These are phyloP conservation scores for Holacanthella duospinosa DNA, from an alignment of 2,888 invertebrate species.

Conservation along the genomic window DNA sequence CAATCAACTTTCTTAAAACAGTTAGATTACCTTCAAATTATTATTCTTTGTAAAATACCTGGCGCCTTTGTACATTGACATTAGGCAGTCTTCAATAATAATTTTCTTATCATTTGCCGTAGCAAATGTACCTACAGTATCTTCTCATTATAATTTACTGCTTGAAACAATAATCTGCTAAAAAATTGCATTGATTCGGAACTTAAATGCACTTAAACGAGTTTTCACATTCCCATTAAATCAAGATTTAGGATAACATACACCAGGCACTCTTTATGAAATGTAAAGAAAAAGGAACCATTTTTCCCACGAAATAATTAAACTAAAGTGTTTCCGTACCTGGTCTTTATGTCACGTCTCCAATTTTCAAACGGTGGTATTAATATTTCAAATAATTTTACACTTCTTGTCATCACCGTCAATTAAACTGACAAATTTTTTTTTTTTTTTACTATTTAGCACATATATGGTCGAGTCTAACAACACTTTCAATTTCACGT, in stretches of 20 bases:
- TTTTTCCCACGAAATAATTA: background rate
- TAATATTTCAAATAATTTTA: background rate
- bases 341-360: background rate
- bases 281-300: background rate
- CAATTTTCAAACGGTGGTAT: background rate
- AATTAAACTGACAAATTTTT: too few species aligned
- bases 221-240: background rate
- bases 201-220: background rate
- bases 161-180: too few species aligned
- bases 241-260: background rate
- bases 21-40: background rate
- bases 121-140: background rate
- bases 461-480: too few species aligned
- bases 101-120: background rate
- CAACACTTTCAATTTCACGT: too few species aligned
- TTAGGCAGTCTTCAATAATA: background rate
- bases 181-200: constrained; percentile 3
- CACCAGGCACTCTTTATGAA: background rate
- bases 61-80: background rate
- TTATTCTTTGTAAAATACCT: background rate
- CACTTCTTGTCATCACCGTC: background rate
- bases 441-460: too few species aligned
- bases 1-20: too few species aligned
- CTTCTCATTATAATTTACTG: background rate
- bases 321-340: background rate